phyloP scores from a whole-genome alignment of 2,797 vertebrate species.

The Sebastes umbrosus region DNA sequence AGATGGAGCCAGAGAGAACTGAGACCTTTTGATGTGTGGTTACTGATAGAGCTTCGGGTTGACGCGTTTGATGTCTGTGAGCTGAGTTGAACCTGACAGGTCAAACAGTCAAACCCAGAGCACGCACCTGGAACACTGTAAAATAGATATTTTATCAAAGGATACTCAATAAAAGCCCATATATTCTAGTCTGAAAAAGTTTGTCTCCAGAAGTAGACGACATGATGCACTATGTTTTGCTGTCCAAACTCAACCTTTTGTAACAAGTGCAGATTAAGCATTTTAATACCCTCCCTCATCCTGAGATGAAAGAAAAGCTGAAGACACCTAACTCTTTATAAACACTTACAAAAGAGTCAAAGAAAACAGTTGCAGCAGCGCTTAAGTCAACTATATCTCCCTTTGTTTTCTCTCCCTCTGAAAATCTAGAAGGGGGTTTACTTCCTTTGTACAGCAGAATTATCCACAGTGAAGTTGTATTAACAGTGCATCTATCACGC shows the following conservation, averaged over 20 bases:
- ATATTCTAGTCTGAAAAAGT: neutral
- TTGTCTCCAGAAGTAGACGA: neutral
- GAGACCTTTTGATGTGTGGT: slow-evolving; percentile 62
- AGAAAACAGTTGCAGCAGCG: slow-evolving; percentile 7
- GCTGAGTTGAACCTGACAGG: slow-evolving; percentile 43
- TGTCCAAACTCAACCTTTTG: neutral
- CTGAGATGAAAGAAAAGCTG: slow-evolving; percentile 2
- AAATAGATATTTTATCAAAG: slow-evolving; percentile 24
- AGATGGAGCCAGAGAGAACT: slow-evolving; percentile 45
- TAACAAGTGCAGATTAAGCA: neutral
- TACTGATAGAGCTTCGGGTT: slow-evolving; percentile 38
- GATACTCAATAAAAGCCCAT: neutral
- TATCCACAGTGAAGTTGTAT: neutral
- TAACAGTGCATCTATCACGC: neutral
- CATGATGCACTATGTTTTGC: neutral
- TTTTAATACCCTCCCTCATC: neutral
- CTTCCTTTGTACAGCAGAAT: neutral
- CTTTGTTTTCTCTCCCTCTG: slow-evolving; percentile 16
- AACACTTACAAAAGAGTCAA: slow-evolving; percentile 19
- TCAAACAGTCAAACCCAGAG: slow-evolving; percentile 53
- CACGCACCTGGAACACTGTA: slow-evolving; percentile 53
- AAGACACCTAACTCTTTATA: slow-evolving; percentile 4
- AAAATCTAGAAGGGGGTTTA: neutral
- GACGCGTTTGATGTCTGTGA: slow-evolving; percentile 57
- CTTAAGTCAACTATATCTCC: neutral